phyloP scores from a whole-genome alignment of 1,140 invertebrate species.

The Aphis craccivora region DNA sequence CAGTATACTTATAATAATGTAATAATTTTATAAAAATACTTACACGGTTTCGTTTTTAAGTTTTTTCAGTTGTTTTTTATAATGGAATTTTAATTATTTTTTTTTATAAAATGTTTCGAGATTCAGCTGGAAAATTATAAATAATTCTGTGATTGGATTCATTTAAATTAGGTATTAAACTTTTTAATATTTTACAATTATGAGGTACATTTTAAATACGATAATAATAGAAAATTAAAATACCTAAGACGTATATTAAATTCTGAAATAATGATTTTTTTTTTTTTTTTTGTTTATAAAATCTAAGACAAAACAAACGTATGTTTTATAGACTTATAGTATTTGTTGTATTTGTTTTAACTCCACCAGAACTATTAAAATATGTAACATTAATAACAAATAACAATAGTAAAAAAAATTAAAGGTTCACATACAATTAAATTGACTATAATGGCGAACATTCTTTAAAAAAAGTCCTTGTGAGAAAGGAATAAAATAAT shows the following conservation, averaged over 20 bases:
- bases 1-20: background rate
- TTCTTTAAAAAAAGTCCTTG: background rate
- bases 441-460: background rate
- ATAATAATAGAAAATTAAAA: background rate
- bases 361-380: background rate
- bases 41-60: background rate
- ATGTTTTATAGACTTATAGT: background rate
- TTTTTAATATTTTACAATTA: background rate
- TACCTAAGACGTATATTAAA: background rate
- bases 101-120: background rate
- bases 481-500: background rate
- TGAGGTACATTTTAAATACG: background rate
- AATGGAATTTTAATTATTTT: background rate
- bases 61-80: background rate
- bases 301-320: background rate
- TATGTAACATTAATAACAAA: background rate
- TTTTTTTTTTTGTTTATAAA: constrained; percentile 8
- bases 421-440: constrained; percentile 9
- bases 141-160: background rate
- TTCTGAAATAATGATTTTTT: background rate
- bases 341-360: background rate
- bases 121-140: background rate
- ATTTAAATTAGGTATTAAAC: background rate
- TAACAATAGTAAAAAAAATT: constrained; percentile 1
- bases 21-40: background rate